Base-by-base conservation (phyloP, 1,140 invertebrate species). In the Bursaphelenchus mucronatus region DNA sequence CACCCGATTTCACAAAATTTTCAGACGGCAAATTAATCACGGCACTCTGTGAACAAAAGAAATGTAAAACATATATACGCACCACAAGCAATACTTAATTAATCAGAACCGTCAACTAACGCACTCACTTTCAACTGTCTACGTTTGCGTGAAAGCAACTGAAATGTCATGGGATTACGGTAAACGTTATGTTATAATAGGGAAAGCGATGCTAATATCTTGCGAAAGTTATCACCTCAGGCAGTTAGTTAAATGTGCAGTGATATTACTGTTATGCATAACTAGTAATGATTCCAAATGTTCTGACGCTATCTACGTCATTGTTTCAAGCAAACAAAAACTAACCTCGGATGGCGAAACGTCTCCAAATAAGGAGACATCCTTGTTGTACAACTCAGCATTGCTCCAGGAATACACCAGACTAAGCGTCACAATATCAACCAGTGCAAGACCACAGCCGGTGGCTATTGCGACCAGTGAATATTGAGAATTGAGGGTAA, bases 401-500 rank as follows among this genome's bases (percentile, higher is more conserved):
- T 62, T 81, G 7, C 66, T 64, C 74, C 79, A 79, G 11, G 77
- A 59, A 52, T 80, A 81, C 13, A 79, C 75, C 50, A 71, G 50
- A 10, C 69, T 71, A 39, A 66, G 76, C 40, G 73, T 64, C 19
- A 69, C 52, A 21, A 80, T 79, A 56, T 80, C 77, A 30, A 79
- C 71, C 46, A 81, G 62, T 9, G 73, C 78, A 2, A 79, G 41
- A 9, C 76, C 76, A 51, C 55, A 50, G 19, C 11, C 46, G 3
- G 78, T 79, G 45, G 63, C 78, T 45, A 80, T 67, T 10, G 78
- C 78, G 9, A 80, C 52, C 5, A 98, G 85, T 82, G 92, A 92
- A 84, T 94, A 95, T 39, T 90, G 90, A 70, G 94, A 94, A 83
- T 96, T 97, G 79, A 97, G 86, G 75, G 89, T 89, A 75, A 97